phyloP scores from a whole-genome alignment of 2,797 vertebrate genomes.

The Fundulus diaphanus region DNA sequence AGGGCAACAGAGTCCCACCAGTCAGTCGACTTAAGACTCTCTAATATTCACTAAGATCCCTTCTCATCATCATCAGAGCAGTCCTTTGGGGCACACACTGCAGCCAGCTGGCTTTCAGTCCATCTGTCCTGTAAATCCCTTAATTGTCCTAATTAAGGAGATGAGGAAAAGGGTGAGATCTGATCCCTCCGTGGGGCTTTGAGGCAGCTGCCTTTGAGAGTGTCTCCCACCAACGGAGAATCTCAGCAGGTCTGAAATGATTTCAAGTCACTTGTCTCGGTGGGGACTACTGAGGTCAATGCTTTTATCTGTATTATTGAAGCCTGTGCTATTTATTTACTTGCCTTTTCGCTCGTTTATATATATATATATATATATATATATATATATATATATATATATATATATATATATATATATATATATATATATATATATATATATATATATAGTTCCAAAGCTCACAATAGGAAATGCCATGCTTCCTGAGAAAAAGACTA shows the following conservation, averaged over 20 bases:
- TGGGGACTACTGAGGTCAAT: conserved; percentile 20
- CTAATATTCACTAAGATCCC: conserved; percentile 14
- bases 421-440: neutral
- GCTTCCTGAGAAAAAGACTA: conserved; percentile 50
- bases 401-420: conserved; percentile 6
- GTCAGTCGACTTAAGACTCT: neutral
- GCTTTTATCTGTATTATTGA: conserved; percentile 3
- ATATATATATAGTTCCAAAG: conserved; percentile 25
- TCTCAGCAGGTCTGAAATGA: conserved; percentile 46
- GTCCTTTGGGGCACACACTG: conserved; percentile 57
- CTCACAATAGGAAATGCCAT: conserved; percentile 19
- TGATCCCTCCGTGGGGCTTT: conserved; percentile 63
- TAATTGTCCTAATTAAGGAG: conserved; percentile 79
- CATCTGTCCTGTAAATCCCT: conserved; percentile 81
- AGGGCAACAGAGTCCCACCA: conserved; percentile 50
- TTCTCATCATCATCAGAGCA: conserved; percentile 26
- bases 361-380: neutral
- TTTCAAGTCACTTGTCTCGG: conserved; percentile 36
- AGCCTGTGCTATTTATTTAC: neutral
- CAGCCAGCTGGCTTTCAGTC: conserved; percentile 75
- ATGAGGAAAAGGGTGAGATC: conserved; percentile 69
- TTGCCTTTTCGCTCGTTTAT: conserved; percentile 43
- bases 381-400: conserved; percentile 5
- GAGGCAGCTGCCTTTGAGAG: conserved; percentile 70
- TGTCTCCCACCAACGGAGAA: conserved; percentile 56